phyloP scores from a whole-genome alignment of 2,113 vertebrate genomes.

The Turdus rufiventris region DNA sequence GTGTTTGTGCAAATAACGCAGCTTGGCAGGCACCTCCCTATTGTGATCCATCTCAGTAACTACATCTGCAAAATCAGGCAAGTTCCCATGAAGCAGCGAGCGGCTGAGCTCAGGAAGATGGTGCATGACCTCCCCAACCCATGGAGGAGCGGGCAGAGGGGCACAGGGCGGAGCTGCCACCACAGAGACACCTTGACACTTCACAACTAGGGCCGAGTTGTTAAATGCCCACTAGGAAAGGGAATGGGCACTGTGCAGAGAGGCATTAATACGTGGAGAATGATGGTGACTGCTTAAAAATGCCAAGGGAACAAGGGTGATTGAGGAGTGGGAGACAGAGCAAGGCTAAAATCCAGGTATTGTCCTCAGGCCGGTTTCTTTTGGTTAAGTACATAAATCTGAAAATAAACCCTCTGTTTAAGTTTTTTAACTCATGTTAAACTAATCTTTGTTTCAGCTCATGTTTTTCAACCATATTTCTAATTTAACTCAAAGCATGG shows the following conservation, averaged over 20 bases:
- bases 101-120: not conserved
- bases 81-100: slow-evolving; percentile 11
- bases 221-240: not conserved
- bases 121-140: not conserved
- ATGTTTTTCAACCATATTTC: not conserved
- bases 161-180: not conserved
- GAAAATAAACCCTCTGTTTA: not conserved
- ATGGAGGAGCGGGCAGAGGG: not conserved
- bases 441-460: not conserved
- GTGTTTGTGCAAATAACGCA: slow-evolving; percentile 12
- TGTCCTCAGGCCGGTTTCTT: not conserved
- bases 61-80: not conserved
- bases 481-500: not conserved
- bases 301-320: not conserved
- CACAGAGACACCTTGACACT: not conserved
- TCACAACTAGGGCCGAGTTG: not conserved
- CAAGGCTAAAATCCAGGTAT: not conserved
- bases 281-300: not conserved
- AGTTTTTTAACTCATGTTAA: not conserved
- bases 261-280: not conserved
- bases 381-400: not conserved
- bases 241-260: not conserved
- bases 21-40: not conserved
- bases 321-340: not conserved
- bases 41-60: slow-evolving; percentile 9